phyloP scores from a whole-genome alignment of 92 coral and sea anemone genomes.

The Epizoanthus scotinus region DNA sequence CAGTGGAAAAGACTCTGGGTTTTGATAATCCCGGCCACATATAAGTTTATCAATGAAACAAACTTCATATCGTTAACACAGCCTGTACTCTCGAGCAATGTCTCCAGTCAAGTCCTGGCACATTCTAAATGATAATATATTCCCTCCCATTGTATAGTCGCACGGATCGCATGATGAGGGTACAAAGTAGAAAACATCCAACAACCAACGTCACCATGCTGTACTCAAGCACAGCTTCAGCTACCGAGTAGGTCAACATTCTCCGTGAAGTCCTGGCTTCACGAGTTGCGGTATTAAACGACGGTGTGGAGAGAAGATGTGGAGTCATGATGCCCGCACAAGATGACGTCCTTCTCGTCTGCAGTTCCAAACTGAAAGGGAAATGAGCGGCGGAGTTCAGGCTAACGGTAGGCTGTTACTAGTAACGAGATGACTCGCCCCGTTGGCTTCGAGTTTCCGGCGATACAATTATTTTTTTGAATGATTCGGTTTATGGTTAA shows the following conservation, averaged over 20 bases:
- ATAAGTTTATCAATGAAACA: too few species aligned
- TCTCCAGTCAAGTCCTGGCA: too few species aligned
- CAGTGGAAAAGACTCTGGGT: too few species aligned
- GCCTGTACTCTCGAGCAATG: too few species aligned
- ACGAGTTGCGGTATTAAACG: not conserved
- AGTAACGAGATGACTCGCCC: not conserved
- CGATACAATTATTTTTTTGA: not conserved
- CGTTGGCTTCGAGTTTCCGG: not conserved
- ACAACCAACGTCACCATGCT: not conserved
- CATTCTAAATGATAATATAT: not conserved
- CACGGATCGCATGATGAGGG: not conserved
- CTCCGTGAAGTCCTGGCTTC: constrained; percentile 1
- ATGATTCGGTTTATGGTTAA: not conserved
- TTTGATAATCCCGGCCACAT: too few species aligned
- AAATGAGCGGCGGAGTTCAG: not conserved
- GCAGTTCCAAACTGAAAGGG: not conserved
- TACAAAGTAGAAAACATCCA: constrained; percentile 6
- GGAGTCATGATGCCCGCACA: not conserved
- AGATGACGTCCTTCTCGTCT: not conserved
- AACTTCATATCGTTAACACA: too few species aligned
- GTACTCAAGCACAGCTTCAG: constrained; percentile 14
- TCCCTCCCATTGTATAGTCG: not conserved
- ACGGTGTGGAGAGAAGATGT: not conserved
- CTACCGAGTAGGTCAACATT: constrained; percentile 3
- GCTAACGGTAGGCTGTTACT: not conserved